Evolutionary conservation across 2,888 invertebrate species (phyloP).

Genomic region (Amblyjoppa fuscipennis): DNA sequence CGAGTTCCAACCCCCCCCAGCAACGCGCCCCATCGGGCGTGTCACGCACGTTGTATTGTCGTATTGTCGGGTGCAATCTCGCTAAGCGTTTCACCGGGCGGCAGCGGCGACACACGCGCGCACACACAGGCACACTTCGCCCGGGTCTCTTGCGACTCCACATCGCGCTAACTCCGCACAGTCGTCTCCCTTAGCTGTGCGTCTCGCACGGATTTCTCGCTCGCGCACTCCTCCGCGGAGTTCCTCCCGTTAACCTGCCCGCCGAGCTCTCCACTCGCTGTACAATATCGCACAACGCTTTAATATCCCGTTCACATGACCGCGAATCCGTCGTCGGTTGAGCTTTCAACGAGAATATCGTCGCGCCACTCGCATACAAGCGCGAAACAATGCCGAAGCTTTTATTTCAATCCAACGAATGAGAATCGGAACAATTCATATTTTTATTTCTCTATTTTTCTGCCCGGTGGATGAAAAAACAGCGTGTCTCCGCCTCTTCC

Average conservation of each 20-base stretch:
- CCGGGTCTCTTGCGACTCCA: conserved; percentile 42
- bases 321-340: conserved; percentile 45
- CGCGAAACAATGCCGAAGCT: conserved; percentile 55
- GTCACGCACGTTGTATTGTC: conserved; percentile 84
- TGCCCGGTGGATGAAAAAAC: conserved; percentile 29
- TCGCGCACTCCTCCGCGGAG: conserved; percentile 60
- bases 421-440: conserved; percentile 54
- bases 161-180: background rate
- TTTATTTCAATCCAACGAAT: conserved; percentile 43
- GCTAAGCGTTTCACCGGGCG: conserved; percentile 83
- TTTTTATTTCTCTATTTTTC: conserved; percentile 14
- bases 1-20: conserved; percentile 54
- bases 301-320: conserved; percentile 74
- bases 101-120: conserved; percentile 70
- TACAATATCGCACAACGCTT: conserved; percentile 31
- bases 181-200: conserved; percentile 15
- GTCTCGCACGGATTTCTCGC: conserved; percentile 61
- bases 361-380: conserved; percentile 28
- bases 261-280: conserved; percentile 18
- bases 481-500: background rate
- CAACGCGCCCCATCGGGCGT: conserved; percentile 82
- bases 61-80: conserved; percentile 85
- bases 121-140: conserved; percentile 12
- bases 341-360: conserved; percentile 48
- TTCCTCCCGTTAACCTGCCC: conserved; percentile 56